Conservation (phyloP, 2,888 invertebrate genomes). For the Alviniconcha strummeri region DNA sequence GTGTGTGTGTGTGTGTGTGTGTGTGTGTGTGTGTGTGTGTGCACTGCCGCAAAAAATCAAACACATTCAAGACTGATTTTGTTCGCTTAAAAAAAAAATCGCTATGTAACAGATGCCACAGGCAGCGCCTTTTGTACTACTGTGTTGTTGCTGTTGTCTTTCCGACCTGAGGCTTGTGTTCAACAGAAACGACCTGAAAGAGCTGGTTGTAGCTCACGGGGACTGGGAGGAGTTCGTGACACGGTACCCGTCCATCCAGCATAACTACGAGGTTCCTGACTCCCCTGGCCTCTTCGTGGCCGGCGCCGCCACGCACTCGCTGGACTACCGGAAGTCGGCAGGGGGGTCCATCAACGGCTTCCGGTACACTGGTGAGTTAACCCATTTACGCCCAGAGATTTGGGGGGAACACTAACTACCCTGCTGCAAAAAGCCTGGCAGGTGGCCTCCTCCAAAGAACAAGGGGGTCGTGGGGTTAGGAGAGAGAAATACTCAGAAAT, state of each 20-base stretch:
- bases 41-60: slow-evolving; percentile 43
- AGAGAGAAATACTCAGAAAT: no score
- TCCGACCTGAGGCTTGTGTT: no score
- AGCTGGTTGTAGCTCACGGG: no score
- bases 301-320: slow-evolving; percentile 72
- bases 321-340: slow-evolving; percentile 74
- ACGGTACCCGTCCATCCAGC: slow-evolving; percentile 68
- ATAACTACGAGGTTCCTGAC: slow-evolving; percentile 70
- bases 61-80: slow-evolving; percentile 14
- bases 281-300: slow-evolving; percentile 71
- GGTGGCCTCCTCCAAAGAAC: no score
- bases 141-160: no score
- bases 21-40: not conserved
- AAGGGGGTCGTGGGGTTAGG: slow-evolving; percentile 37
- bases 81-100: no score
- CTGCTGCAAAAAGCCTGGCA: no score
- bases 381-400: not conserved
- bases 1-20: no score
- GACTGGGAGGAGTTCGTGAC: slow-evolving; percentile 47
- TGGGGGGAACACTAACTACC: no score
- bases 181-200: no score
- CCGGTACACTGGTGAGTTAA: slow-evolving; percentile 72
- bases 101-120: no score
- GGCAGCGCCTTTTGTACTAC: no score
- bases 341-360: slow-evolving; percentile 76